phyloP scores from a whole-genome alignment of 1,140 invertebrate species.

The Cotesia chilonis region DNA sequence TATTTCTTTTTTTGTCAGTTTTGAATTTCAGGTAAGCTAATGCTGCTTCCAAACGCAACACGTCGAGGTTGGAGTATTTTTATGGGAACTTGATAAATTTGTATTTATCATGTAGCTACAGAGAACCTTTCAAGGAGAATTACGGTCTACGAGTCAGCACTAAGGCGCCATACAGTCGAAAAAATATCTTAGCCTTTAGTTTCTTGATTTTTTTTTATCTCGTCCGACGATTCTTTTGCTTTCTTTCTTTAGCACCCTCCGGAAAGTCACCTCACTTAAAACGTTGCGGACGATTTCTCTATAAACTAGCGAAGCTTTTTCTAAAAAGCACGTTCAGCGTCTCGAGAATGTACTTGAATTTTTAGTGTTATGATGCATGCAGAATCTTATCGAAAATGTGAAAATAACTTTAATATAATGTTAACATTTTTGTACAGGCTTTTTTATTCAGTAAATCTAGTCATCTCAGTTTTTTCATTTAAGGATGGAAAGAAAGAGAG shows the following conservation, averaged over 20 bases:
- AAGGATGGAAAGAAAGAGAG: no score
- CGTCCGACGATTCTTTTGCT: constrained; percentile 31
- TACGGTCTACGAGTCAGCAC: constrained; percentile 30
- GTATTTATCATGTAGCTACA: constrained; percentile 2
- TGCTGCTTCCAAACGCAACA: background rate
- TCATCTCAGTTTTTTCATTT: no score
- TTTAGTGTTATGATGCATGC: background rate
- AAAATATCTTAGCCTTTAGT: constrained; percentile 15
- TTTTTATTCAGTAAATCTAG: no score
- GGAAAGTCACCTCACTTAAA: constrained; percentile 16
- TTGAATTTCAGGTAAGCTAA: no score
- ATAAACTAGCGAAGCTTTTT: constrained; percentile 8
- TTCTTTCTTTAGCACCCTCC: constrained; percentile 35
- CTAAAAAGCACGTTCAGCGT: background rate
- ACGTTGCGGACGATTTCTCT: constrained; percentile 21
- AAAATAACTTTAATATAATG: no score
- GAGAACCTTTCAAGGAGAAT: constrained; percentile 14
- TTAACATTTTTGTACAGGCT: no score
- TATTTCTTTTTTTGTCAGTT: no score
- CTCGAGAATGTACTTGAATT: background rate
- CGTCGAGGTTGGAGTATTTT: background rate
- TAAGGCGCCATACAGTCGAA: constrained; percentile 44
- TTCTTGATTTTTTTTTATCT: constrained; percentile 12
- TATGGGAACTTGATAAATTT: constrained; percentile 13
- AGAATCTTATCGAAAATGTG: no score